Base-by-base conservation (phyloP, 1,140 invertebrate species). In the Agraylea sexmaculata region DNA sequence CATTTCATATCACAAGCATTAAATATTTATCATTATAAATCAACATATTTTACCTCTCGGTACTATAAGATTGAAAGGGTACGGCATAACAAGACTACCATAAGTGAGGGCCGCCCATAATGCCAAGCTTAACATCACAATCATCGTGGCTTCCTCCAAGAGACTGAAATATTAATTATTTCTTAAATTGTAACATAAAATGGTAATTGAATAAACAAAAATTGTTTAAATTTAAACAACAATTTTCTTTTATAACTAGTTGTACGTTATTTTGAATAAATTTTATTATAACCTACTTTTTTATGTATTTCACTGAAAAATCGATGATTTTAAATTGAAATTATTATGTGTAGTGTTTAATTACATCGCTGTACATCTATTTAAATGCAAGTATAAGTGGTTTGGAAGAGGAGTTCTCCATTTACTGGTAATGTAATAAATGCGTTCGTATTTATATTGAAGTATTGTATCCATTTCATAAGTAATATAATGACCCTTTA, bases 121-220 rank as follows among this genome's bases (percentile, higher is more conserved):
- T 40, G 62, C 58, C 5, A 68, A 53, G 18, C 61, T 62, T 25
- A 66, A 53, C 19, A 64, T 32, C 23, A 64, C 53, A 56, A 66
- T 56, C 54, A 60, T 65, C 56, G 56, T 60, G 50, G 63, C 60
- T 59, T 67, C 64, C 53, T 68, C 65, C 47, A 65, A 53, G 51
- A 65, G 59, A 51, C 65, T 68, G 57, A 35, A 64, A 63, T 52
- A 50, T n/a, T n/a, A n/a, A n/a, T n/a, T n/a, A n/a, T n/a, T n/a
- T n/a, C n/a, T n/a, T n/a, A n/a, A n/a, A n/a, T n/a, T n/a, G n/a
- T n/a, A n/a, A n/a, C n/a, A n/a, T n/a, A n/a, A n/a, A n/a, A n/a
- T n/a, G n/a, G n/a, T n/a, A n/a, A n/a, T n/a, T n/a, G n/a, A 40
- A 45, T 17, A 17, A 45, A 13, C 6, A 32, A 25, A 13, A 37